Base-by-base conservation (phyloP, 2,888 invertebrate genomes). In the Penaeus monodon region DNA sequence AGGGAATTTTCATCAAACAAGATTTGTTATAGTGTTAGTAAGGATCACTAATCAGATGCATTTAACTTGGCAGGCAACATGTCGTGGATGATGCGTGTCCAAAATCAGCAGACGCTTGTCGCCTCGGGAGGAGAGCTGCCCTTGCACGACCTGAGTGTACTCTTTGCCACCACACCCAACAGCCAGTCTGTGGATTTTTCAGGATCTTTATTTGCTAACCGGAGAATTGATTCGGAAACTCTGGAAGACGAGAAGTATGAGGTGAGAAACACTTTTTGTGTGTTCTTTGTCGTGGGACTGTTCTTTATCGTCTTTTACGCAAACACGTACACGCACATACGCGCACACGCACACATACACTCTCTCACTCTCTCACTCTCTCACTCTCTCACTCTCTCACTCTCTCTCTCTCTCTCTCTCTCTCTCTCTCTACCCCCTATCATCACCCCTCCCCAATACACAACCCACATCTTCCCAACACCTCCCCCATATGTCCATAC, bases 41-140 rank as follows among this genome's bases (percentile, higher is more conserved):
- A 49, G 27, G 70, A 29, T 74, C 44, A 38, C 65, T 8, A 57
- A 24, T 17, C n/a, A 80, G 1, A 1, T 64, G 27, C 22, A n/a
- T 29, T n/a, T 73, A 74, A 38, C 33, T 14, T 74, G 66, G 17
- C 81, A 86, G 90, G 98, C 14, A 97, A 97, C 92, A 95, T 96
- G 91, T 96, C 97, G 24, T 98, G 97, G 97, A 95, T 97, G 92
- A 96, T 97, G 95, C 95, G 97, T 90, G 95, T 97, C 91, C 97
- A 98, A 93, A 98, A 98, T 93, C 81, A 88, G 10, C 86, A 84
- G 68, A 79, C 70, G 38, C 17, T 63, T 64, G 85, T 29, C n/a
- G 29, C 81, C 29, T 7, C 68, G 63, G 77, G 86, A 44, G 57
- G 49, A 57, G 84, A 80, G 74, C 66, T 80, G 65, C 81, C 83